phyloP scores from a whole-genome alignment of 2,888 invertebrate genomes.

The Phaonia tiefii region DNA sequence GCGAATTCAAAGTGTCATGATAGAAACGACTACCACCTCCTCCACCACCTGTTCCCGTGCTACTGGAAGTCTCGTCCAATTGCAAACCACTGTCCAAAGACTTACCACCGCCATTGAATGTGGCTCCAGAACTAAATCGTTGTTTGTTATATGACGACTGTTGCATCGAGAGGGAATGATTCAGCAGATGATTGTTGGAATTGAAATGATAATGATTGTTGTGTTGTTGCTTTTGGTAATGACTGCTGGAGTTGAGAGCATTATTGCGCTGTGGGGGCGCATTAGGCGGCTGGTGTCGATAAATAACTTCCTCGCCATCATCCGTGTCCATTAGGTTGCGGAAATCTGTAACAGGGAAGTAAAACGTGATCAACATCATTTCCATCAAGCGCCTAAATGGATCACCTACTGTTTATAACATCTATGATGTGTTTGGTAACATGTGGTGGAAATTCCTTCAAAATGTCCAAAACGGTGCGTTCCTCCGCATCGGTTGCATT shows the following conservation, averaged over 20 bases:
- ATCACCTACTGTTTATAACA: slow-evolving; percentile 90
- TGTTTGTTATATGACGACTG: slow-evolving; percentile 76
- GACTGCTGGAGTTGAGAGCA: slow-evolving; percentile 68
- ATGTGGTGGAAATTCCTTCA: slow-evolving; percentile 93
- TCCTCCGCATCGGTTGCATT: slow-evolving; percentile 89
- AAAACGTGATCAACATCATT: neutral
- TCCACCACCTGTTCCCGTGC: slow-evolving; percentile 43
- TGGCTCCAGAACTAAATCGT: slow-evolving; percentile 70
- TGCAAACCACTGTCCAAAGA: slow-evolving; percentile 76
- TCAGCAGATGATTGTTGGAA: slow-evolving; percentile 77
- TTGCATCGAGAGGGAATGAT: slow-evolving; percentile 77
- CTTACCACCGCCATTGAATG: slow-evolving; percentile 74
- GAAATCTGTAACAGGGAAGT: slow-evolving; percentile 70
- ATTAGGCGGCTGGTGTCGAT: slow-evolving; percentile 71
- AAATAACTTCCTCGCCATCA: slow-evolving; percentile 74
- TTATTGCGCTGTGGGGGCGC: slow-evolving; percentile 62
- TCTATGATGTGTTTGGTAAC: slow-evolving; percentile 92
- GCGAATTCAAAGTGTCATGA: slow-evolving; percentile 74
- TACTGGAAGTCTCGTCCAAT: slow-evolving; percentile 69
- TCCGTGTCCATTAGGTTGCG: slow-evolving; percentile 77
- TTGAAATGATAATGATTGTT: slow-evolving; percentile 77
- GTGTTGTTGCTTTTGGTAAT: slow-evolving; percentile 73
- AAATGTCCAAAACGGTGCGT: slow-evolving; percentile 92
- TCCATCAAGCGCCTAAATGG: no score
- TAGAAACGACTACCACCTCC: slow-evolving; percentile 63